Evolutionary conservation across 2,888 invertebrate species (phyloP).

Genomic region (Serripes groenlandicus): DNA sequence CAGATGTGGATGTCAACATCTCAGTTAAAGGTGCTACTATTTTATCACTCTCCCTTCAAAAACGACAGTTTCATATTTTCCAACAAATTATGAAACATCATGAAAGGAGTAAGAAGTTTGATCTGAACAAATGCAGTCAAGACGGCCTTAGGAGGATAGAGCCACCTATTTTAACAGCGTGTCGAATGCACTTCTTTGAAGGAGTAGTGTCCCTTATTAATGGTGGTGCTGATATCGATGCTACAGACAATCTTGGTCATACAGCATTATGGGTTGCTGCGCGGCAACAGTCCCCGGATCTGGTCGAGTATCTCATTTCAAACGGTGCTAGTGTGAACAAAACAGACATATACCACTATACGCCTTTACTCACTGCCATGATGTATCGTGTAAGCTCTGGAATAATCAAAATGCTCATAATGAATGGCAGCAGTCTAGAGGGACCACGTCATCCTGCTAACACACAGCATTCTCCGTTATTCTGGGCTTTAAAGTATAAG

Average conservation of each 20-base stretch:
- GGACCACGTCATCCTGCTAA: conserved; percentile 73
- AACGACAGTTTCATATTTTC: conserved; percentile 82
- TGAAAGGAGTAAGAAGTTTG: conserved; percentile 78
- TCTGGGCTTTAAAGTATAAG: conserved; percentile 81
- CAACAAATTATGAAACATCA: conserved; percentile 82
- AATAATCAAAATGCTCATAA: conserved; percentile 79
- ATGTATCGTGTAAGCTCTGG: conserved; percentile 81
- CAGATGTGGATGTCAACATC: conserved; percentile 82
- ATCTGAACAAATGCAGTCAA: conserved; percentile 84
- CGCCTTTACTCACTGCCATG: conserved; percentile 81
- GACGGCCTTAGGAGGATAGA: conserved; percentile 84
- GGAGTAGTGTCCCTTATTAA: conserved; percentile 82
- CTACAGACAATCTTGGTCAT: conserved; percentile 79
- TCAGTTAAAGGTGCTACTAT: conserved; percentile 85
- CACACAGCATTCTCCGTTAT: conserved; percentile 78
- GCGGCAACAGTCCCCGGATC: conserved; percentile 79
- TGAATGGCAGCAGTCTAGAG: conserved; percentile 79
- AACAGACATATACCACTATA: conserved; percentile 82
- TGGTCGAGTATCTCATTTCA: conserved; percentile 79
- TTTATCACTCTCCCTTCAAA: conserved; percentile 84
- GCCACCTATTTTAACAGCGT: conserved; percentile 85
- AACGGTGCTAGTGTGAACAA: conserved; percentile 84
- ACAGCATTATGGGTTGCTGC: conserved; percentile 82
- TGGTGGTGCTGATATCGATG: conserved; percentile 83
- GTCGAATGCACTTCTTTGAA: conserved; percentile 84